Base-by-base conservation (phyloP, 2,888 invertebrate species). In the Spicauda simplicius region DNA sequence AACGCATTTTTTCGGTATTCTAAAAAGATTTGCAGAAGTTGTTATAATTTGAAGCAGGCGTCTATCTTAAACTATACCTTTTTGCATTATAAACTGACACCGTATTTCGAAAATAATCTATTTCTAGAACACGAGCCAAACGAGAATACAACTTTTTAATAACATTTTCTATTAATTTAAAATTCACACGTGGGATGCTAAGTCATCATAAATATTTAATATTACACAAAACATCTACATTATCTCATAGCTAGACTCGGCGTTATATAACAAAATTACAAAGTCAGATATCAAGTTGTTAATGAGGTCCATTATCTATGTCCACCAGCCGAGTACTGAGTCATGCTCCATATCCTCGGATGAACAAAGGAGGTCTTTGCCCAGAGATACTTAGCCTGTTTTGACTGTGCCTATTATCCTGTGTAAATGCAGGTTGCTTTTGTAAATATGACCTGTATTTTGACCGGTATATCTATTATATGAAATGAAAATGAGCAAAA, bases 241-340 rank as follows among this genome's bases (percentile, higher is more conserved):
- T 54, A 59, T 50, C 50, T 59, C 59, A 59, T 61, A 52, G 60
- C 37, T 50, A 16, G 57, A 14, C 19, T 12, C 57, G 50, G 37
- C 37, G 33, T 64, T 64, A 52, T 64, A 57, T 64, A 64, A 64
- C 64, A 64, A 64, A 64, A 65, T 65, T 66, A 66, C 65, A 60
- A 66, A 66, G 59, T 66, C 60, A 66, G 59, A 60, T 60, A 60
- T 55, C 65, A 48, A 59, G 65, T 60, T 66, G 54, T 66, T 66
- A 60, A 66, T 66, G 65, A 66, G 59, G 55, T 60, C 65, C 45
- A 66, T 66, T 66, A 66, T 66, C 59, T 54, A 66, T 66, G 65
- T 66, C 65, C 65, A 66, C 58, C 59, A 59, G 48, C 65, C 65
- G 65, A 66, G 60, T 66, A 60, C 65, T 60, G 55, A 55, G 65